Conservation (phyloP, 1,140 invertebrate species). For the Pararge aegeria region DNA sequence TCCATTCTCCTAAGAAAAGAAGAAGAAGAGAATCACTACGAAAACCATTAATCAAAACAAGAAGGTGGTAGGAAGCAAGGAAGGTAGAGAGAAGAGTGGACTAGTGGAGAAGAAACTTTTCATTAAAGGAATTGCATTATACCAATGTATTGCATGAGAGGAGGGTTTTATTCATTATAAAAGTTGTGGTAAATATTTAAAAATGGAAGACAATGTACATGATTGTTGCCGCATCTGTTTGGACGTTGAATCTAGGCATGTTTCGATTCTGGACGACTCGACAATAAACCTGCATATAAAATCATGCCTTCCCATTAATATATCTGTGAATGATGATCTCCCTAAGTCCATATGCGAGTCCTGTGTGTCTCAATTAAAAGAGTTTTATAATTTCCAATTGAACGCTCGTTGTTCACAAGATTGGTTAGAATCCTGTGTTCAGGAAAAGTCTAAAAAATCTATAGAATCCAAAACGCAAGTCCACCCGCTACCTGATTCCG, state of each 20-base stretch:
- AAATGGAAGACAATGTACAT: constrained; percentile 53
- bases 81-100: too few species aligned
- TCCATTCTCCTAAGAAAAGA: too few species aligned
- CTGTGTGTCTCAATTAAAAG: constrained; percentile 57
- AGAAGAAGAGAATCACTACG: too few species aligned
- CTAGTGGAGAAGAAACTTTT: too few species aligned
- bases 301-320: constrained; percentile 55
- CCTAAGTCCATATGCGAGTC: constrained; percentile 57
- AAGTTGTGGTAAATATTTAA: background rate
- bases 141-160: too few species aligned
- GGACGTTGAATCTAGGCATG: constrained; percentile 53
- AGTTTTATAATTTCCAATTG: constrained; percentile 71
- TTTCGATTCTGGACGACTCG: constrained; percentile 55
- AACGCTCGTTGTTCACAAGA: constrained; percentile 67
- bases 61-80: too few species aligned
- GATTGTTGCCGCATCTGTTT: constrained; percentile 67
- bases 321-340: constrained; percentile 50
- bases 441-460: constrained; percentile 52
- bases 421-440: constrained; percentile 62
- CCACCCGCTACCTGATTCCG: constrained; percentile 66
- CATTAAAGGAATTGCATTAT: too few species aligned
- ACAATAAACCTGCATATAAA: constrained; percentile 61
- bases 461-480: constrained; percentile 54
- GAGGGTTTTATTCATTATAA: too few species aligned
- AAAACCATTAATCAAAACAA: too few species aligned